Evolutionary conservation across 2,888 invertebrate species (phyloP).

Genomic region (Agriotes lineatus): DNA sequence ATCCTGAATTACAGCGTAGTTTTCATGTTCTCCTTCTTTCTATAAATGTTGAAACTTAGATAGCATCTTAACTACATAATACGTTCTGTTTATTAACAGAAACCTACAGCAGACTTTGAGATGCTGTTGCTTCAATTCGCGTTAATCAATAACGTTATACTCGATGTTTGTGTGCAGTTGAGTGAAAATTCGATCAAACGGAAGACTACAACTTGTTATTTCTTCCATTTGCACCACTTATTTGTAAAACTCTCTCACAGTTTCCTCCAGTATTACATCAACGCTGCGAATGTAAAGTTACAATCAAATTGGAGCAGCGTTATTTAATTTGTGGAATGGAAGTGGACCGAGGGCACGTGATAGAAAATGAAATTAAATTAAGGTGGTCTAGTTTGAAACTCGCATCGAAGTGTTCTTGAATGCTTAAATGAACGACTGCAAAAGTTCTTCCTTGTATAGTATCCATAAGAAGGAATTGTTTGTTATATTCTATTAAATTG

Average conservation of each 20-base stretch:
- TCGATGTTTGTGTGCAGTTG: constrained; percentile 26
- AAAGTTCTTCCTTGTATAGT: too few relatives aligned
- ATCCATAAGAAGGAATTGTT: too few relatives aligned
- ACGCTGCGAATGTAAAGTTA: neutral
- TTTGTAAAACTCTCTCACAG: neutral
- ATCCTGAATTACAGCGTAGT: neutral
- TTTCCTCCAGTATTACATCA: neutral
- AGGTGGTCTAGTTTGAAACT: neutral
- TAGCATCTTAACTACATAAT: too few relatives aligned
- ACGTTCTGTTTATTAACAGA: too few relatives aligned
- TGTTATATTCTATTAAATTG: too few relatives aligned
- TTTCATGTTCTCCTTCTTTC: neutral
- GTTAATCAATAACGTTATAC: constrained; percentile 19
- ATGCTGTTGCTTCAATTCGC: constrained; percentile 2
- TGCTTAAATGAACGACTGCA: too few relatives aligned
- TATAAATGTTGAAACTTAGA: neutral
- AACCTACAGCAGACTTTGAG: neutral
- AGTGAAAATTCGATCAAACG: constrained; percentile 27
- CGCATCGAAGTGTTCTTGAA: neutral
- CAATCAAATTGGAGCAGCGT: neutral
- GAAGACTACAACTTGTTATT: constrained; percentile 26
- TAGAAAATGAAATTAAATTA: neutral
- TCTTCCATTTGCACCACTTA: constrained; percentile 7
- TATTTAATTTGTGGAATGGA: neutral
- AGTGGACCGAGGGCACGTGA: neutral